These are phyloP conservation scores for Daphoenositta chrysoptera DNA, from an alignment of 2,113 vertebrate genomes.

Conservation along the genomic window DNA sequence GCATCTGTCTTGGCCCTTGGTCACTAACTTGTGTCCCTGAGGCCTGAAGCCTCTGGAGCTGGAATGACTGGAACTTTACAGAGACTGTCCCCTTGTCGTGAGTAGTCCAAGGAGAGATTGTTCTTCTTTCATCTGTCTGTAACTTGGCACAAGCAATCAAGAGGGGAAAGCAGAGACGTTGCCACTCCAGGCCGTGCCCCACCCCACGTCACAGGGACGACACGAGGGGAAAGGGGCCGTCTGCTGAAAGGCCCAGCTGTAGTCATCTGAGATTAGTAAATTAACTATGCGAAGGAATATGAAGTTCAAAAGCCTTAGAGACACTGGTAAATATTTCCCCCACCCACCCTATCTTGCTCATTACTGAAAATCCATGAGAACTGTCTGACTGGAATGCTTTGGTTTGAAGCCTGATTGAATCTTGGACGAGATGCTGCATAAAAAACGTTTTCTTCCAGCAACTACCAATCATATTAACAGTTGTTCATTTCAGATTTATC, in stretches of 20 bases:
- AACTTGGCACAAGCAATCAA: background rate
- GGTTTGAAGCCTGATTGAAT: constrained; percentile 69
- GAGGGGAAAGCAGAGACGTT: background rate
- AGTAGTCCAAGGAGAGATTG: background rate
- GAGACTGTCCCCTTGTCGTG: background rate
- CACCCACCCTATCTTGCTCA: constrained; percentile 55
- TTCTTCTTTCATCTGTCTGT: background rate
- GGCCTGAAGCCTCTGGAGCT: background rate
- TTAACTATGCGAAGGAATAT: background rate
- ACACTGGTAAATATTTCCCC: constrained; percentile 53
- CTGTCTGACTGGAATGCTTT: constrained; percentile 66
- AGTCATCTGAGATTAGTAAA: background rate
- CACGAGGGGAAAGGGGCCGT: background rate
- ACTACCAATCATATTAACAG: constrained; percentile 63
- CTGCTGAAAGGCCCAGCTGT: background rate
- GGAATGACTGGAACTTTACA: background rate
- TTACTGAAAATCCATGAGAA: constrained; percentile 67
- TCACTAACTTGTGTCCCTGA: background rate
- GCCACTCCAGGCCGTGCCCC: background rate
- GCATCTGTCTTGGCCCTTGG: background rate
- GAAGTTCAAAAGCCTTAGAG: constrained; percentile 52
- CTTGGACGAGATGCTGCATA: constrained; percentile 56
- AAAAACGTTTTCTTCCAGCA: constrained; percentile 57
- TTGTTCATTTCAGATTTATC: constrained; percentile 71
- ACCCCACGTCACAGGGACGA: background rate